These are phyloP conservation scores for Valencia hispanica DNA, from an alignment of 2,797 vertebrate species.

Conservation along the genomic window DNA sequence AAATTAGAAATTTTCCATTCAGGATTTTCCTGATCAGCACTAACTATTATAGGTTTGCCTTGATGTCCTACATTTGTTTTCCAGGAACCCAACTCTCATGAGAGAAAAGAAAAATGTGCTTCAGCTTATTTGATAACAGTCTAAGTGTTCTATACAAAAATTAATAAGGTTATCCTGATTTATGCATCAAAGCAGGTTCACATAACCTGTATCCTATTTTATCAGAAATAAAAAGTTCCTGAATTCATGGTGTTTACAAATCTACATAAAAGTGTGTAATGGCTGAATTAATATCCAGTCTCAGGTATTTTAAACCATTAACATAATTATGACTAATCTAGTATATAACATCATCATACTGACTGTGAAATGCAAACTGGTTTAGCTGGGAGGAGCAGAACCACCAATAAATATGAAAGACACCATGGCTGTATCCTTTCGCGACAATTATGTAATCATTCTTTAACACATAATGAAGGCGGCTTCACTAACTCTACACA, in stretches of 20 bases:
- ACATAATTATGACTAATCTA: background rate
- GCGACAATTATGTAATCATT: constrained; percentile 8
- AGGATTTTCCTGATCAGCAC: background rate
- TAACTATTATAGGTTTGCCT: background rate
- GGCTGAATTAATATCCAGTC: background rate
- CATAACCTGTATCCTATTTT: background rate
- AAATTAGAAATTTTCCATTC: background rate
- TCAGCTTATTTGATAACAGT: too few species aligned
- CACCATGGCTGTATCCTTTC: background rate
- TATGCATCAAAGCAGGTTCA: too few species aligned
- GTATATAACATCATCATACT: background rate
- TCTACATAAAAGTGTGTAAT: too few species aligned
- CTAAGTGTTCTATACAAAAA: background rate
- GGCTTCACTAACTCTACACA: background rate
- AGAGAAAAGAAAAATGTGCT: background rate
- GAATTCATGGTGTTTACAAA: background rate
- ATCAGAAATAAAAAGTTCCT: background rate
- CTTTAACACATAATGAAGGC: background rate
- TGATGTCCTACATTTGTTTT: background rate
- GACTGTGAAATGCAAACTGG: background rate
- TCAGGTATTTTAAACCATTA: background rate
- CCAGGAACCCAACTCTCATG: background rate
- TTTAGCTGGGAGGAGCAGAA: background rate
- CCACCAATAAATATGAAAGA: background rate
- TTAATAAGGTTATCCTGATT: background rate